These are phyloP conservation scores for Poecilia latipinna DNA, from an alignment of 2,113 vertebrate species.

Conservation along the genomic window DNA sequence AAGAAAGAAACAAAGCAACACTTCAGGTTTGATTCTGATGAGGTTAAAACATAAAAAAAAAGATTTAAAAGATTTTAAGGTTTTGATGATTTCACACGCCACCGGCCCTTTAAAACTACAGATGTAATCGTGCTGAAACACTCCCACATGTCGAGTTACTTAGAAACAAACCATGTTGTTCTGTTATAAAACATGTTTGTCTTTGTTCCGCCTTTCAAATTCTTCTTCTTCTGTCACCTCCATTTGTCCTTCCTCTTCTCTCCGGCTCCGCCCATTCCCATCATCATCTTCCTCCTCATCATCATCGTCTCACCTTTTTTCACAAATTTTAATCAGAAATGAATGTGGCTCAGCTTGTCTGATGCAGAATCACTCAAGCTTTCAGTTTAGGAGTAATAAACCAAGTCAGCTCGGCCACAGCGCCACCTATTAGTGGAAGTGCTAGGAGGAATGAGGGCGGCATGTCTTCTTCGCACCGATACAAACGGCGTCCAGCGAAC, in stretches of 20 bases:
- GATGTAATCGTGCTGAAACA: too few species aligned
- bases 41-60: too few species aligned
- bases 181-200: not conserved
- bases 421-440: too few species aligned
- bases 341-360: not conserved
- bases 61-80: too few species aligned
- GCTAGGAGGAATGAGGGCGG: not conserved
- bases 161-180: too few species aligned
- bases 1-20: too few species aligned
- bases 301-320: not conserved
- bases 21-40: too few species aligned
- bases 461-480: not conserved
- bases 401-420: too few species aligned
- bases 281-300: constrained; percentile 15
- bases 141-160: not conserved
- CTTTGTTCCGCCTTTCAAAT: constrained; percentile 13
- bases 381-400: not conserved
- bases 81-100: too few species aligned
- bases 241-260: constrained; percentile 17
- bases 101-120: too few species aligned
- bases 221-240: constrained; percentile 12
- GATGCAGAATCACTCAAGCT: not conserved
- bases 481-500: not conserved
- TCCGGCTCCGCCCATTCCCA: not conserved
- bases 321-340: not conserved